These are phyloP conservation scores for Drosophila anomelani DNA, from an alignment of 2,888 invertebrate genomes.

Conservation along the genomic window DNA sequence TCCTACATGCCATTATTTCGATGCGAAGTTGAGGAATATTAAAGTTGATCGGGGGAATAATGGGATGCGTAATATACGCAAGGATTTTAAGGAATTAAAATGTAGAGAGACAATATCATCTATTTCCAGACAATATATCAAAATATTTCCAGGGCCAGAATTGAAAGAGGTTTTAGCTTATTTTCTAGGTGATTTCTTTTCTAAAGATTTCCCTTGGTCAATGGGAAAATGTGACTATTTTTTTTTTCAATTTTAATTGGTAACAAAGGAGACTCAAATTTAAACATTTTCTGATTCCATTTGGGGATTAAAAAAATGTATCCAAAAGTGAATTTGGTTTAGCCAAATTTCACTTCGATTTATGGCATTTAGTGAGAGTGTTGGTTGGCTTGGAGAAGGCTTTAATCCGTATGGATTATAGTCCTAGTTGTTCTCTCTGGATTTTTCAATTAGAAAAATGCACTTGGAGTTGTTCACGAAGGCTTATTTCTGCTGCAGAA, in stretches of 20 bases:
- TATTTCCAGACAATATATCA: too few species aligned
- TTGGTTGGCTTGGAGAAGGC: rapidly evolving
- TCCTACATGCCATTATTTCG: too few species aligned
- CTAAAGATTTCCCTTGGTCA: too few species aligned
- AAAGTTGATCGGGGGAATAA: background rate
- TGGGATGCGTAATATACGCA: background rate
- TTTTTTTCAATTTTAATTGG: background rate
- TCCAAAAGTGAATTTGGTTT: background rate
- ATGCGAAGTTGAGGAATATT: background rate
- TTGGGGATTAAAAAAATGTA: background rate
- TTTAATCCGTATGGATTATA: background rate
- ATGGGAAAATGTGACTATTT: background rate
- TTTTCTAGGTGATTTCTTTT: background rate
- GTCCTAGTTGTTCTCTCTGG: background rate
- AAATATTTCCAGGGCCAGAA: background rate
- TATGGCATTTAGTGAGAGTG: background rate
- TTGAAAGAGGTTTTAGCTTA: background rate
- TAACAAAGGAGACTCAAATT: background rate
- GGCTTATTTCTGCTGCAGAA: background rate
- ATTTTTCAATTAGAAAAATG: background rate
- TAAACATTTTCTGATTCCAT: background rate
- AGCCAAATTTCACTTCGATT: background rate
- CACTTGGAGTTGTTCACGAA: background rate
- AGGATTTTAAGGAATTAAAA: too few species aligned
- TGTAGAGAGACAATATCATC: too few species aligned